Evolutionary conservation across 2,797 vertebrate species (phyloP), one percentile per base, ranked within the genome.

Genomic region (Notolepis coatsorum): DNA sequence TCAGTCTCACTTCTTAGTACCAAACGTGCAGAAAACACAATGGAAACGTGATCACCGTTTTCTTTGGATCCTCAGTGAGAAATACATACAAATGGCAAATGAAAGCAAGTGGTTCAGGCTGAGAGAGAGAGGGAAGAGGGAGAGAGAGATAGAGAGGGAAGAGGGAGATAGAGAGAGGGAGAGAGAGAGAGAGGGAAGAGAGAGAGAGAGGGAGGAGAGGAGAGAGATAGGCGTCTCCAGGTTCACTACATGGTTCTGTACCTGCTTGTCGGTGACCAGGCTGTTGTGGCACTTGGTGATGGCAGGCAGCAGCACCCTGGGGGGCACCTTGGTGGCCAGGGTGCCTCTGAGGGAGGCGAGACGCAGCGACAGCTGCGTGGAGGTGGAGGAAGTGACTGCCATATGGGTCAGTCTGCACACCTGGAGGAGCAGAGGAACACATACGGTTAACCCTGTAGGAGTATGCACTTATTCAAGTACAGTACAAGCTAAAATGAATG

Each of bases 271-370:
- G 2, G 76, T 66, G 53, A 91, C 88, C 78, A 96, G 78, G 61
- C 81, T 68, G 76, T 53, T 70, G 83, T 97, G 96, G 55, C 95
- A 95, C 71, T 75, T 93, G 46, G 73, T 81, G 41, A 96, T 7
- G 1, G 92, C 89, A 49, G 97, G 96, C 70, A 99, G 63, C 0
- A 99, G 90, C 43, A 99, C 95, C 55, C 97, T 86, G 43, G 97
- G 75, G 41, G 95, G 91, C 27, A 99, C 90, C 41, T 83, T 88
- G 10, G 93, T 94, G 8, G 96, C 95, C 1, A 99, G 68, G 2
- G 93, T 95, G 63, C 67, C 91, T 79, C 92, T 93, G 61, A 99
- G 82, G 2, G 93, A 92, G 0, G 72, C 27, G 9, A 98, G 84
- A 0, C 94, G 93, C 0, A 82, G 0, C 0, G 83, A 76, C 17